Conservation (phyloP, 2,797 vertebrate species). For the Pachyuromys duprasi region DNA sequence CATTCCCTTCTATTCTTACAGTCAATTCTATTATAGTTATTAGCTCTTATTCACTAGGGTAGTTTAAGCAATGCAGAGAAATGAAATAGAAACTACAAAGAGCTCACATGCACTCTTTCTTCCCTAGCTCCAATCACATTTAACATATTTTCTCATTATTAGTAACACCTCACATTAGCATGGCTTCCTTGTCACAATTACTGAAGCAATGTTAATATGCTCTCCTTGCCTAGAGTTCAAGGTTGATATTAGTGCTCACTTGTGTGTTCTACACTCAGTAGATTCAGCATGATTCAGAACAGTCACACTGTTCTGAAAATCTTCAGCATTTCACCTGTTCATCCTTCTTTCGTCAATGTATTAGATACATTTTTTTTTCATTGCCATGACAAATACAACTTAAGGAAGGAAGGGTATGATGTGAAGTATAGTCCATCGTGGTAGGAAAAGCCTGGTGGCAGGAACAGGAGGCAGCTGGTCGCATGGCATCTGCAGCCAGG, state of each 20-base stretch:
- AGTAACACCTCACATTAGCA: background rate
- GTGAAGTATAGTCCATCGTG: background rate
- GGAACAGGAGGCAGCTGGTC: background rate
- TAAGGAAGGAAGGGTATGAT: background rate
- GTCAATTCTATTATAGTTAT: background rate
- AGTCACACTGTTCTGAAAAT: background rate
- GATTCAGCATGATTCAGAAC: background rate
- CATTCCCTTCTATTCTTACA: background rate
- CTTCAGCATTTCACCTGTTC: fast-evolving
- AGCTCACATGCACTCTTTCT: background rate
- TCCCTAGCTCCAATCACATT: background rate
- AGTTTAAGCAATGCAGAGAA: background rate
- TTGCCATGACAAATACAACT: background rate
- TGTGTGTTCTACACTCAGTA: background rate
- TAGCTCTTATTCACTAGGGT: background rate
- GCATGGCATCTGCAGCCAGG: background rate
- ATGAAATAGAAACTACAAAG: background rate
- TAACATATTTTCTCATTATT: background rate
- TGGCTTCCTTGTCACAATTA: background rate
- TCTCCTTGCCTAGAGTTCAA: background rate
- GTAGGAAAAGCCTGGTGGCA: background rate
- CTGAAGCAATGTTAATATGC: background rate
- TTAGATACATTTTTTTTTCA: background rate
- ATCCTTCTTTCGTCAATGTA: background rate
- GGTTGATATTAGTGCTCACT: background rate